Percentiles rank a stretch among this genome's conserved stretches.
Conservation (phyloP, 1,140 invertebrate species). For the Ridgeia piscesae region DNA sequence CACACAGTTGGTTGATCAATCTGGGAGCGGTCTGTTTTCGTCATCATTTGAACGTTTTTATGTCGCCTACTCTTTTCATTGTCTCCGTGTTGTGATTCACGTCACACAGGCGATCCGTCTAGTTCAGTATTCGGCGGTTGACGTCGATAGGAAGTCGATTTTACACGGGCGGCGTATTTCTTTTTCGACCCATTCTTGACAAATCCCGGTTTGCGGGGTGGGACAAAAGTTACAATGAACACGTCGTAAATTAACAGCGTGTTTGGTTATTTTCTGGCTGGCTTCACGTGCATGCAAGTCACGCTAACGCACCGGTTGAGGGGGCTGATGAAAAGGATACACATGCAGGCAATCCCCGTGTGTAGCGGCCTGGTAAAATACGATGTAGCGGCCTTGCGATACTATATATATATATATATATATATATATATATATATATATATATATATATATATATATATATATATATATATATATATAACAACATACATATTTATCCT, state of each 20-base stretch:
- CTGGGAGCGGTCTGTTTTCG: neutral
- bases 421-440: too few relatives aligned
- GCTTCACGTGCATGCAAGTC: neutral
- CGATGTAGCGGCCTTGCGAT: too few relatives aligned
- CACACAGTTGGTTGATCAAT: neutral
- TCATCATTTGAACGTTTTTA: neutral
- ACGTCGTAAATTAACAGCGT: neutral
- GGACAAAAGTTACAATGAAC: neutral
- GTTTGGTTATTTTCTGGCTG: neutral
- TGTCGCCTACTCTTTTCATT: neutral
- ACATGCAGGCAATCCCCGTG: neutral
- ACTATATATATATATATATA: too few relatives aligned
- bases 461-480: too few relatives aligned
- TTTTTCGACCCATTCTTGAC: neutral
- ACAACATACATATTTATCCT: too few relatives aligned
- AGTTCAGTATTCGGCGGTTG: neutral
- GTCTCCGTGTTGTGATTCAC: neutral
- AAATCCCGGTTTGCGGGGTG: neutral
- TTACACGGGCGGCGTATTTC: neutral
- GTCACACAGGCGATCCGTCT: neutral
- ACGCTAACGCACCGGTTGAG: neutral
- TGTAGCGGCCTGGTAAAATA: neutral
- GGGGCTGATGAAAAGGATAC: neutral
- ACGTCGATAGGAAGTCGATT: neutral
- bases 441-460: too few relatives aligned